A percentile compares a stretch with the other conserved stretches of the same genome.
phyloP scores from a whole-genome alignment of 1,140 invertebrate genomes.

The Hetaerina americana region DNA sequence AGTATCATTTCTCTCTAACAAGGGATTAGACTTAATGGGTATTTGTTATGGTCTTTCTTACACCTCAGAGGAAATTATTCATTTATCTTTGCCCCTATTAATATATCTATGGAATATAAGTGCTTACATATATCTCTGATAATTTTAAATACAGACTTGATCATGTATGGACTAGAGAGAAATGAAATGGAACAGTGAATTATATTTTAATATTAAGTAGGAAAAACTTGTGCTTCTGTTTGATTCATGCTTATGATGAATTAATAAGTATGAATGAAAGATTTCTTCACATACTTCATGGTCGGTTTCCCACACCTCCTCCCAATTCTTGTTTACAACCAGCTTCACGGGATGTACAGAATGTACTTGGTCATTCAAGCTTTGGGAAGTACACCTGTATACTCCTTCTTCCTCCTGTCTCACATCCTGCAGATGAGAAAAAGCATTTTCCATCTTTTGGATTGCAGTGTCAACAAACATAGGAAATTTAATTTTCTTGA shows the following conservation, averaged over 20 bases:
- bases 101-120: not conserved
- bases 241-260: constrained; percentile 23
- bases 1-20: no score
- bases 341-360: constrained; percentile 42
- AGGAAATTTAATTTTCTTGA: not conserved
- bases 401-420: constrained; percentile 42
- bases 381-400: constrained; percentile 48
- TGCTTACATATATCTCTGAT: not conserved
- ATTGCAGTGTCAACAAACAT: not conserved
- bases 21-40: no score
- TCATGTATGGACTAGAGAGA: not conserved
- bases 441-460: constrained; percentile 7
- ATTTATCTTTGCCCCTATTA: no score
- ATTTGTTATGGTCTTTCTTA: no score
- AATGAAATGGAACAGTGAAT: constrained; percentile 9
- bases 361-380: constrained; percentile 34
- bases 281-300: constrained; percentile 15
- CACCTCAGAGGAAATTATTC: no score
- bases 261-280: constrained; percentile 27
- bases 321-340: constrained; percentile 37
- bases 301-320: constrained; percentile 25
- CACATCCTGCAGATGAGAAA: constrained; percentile 36
- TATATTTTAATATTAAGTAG: constrained; percentile 23
- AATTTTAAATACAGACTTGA: not conserved
- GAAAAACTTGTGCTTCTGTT: no score